These are phyloP conservation scores for Ptilodon capucinus DNA, from an alignment of 2,888 invertebrate genomes.

Conservation along the genomic window DNA sequence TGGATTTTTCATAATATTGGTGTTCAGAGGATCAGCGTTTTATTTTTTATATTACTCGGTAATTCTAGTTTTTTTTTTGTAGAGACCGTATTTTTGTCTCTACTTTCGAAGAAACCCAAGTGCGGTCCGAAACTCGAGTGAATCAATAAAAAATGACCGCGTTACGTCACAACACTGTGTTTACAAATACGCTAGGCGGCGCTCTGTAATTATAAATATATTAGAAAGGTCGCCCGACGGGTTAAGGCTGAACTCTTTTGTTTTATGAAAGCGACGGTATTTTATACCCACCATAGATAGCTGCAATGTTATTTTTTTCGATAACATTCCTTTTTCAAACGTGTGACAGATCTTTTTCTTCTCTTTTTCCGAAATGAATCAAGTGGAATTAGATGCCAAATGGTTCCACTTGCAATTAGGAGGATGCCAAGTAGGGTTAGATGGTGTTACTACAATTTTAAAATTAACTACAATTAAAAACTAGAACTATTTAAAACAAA, in stretches of 20 bases:
- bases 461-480: too few species aligned
- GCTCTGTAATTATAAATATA: slow-evolving; percentile 77
- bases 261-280: slow-evolving; percentile 37
- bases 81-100: too few species aligned
- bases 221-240: slow-evolving; percentile 76
- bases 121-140: neutral
- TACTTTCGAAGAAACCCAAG: neutral
- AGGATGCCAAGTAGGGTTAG: too few species aligned
- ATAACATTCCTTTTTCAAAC: neutral
- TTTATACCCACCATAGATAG: slow-evolving; percentile 2
- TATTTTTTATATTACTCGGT: too few species aligned
- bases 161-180: slow-evolving; percentile 66
- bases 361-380: too few species aligned
- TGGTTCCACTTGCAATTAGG: too few species aligned
- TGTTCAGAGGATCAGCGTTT: too few species aligned
- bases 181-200: slow-evolving; percentile 61
- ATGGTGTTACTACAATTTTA: too few species aligned
- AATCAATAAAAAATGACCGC: slow-evolving; percentile 33
- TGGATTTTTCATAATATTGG: too few species aligned
- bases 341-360: neutral
- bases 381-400: too few species aligned
- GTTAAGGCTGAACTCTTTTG: slow-evolving; percentile 63
- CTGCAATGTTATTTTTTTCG: slow-evolving; percentile 5
- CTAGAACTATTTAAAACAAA: too few species aligned
- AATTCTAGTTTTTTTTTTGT: neutral